Evolutionary conservation across 2,113 vertebrate species (phyloP).

Genomic region (Geothlypis trichas): DNA sequence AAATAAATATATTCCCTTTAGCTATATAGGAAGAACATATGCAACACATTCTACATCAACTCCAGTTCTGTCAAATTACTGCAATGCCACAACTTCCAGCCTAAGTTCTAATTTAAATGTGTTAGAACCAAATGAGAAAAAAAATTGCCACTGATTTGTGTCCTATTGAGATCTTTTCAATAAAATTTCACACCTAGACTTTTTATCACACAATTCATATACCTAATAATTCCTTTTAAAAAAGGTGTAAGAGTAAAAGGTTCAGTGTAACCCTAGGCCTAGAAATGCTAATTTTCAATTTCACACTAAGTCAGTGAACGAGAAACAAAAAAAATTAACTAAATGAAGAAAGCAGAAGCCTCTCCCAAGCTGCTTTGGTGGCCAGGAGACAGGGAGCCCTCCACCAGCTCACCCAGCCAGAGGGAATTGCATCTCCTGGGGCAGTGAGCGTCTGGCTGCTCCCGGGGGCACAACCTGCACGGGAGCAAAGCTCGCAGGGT

Average conservation of each 20-base stretch:
- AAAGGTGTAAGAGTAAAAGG: not conserved
- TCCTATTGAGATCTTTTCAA: not conserved
- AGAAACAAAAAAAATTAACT: not conserved
- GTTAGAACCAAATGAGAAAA: not conserved
- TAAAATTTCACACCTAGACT: not conserved
- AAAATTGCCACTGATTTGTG: not conserved
- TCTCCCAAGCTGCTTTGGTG: not conserved
- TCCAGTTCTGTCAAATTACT: not conserved
- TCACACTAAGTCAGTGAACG: not conserved
- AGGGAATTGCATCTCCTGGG: rapidly evolving
- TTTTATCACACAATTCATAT: not conserved
- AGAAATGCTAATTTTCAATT: not conserved
- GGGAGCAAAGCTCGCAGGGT: rapidly evolving
- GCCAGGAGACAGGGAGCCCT: rapidly evolving
- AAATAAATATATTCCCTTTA: constrained; percentile 2
- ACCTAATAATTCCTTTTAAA: not conserved
- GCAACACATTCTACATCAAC: not conserved
- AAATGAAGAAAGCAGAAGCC: not conserved
- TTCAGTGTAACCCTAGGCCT: not conserved
- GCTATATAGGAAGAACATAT: not conserved
- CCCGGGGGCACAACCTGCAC: not conserved
- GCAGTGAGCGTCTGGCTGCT: not conserved
- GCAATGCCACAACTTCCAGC: not conserved
- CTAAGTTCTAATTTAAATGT: not conserved
- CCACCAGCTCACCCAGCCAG: rapidly evolving